Conservation (phyloP, 64 coral and sea anemone genomes). For the Actinia equina region DNA sequence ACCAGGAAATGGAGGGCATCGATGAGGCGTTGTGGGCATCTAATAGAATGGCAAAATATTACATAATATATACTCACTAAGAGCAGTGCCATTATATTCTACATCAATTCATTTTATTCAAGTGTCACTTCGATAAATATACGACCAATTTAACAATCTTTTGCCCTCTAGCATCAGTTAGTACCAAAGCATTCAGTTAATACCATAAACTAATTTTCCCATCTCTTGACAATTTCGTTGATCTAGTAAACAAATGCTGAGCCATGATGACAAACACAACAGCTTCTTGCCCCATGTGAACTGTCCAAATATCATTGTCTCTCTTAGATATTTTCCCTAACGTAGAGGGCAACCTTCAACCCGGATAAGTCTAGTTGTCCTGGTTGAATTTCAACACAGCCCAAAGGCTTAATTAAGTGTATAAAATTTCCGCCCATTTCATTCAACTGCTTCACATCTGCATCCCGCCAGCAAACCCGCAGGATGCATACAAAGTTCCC, state of each 20-base stretch:
- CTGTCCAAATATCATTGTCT: background rate
- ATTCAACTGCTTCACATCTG: background rate
- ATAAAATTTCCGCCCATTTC: background rate
- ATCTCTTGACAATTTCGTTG: background rate
- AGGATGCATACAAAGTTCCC: background rate
- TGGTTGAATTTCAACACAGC: background rate
- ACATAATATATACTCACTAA: background rate
- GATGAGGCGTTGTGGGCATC: background rate
- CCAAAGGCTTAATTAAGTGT: background rate
- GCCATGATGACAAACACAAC: background rate
- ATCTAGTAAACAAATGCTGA: background rate
- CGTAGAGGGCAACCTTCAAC: background rate
- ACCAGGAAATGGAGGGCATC: background rate
- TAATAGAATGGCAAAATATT: background rate
- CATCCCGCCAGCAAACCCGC: background rate
- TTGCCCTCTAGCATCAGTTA: too few species aligned
- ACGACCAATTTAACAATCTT: too few species aligned
- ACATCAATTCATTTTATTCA: background rate
- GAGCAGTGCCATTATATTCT: background rate
- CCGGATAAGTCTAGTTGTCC: background rate
- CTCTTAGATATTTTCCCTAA: background rate
- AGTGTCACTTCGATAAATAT: background rate
- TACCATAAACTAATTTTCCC: background rate
- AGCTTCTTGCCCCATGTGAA: background rate
- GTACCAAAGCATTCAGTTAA: background rate